Percentiles rank a stretch among this genome's conserved stretches.
Evolutionary conservation across 2,113 vertebrate genomes (phyloP).

Genomic region (Piaya cayana): DNA sequence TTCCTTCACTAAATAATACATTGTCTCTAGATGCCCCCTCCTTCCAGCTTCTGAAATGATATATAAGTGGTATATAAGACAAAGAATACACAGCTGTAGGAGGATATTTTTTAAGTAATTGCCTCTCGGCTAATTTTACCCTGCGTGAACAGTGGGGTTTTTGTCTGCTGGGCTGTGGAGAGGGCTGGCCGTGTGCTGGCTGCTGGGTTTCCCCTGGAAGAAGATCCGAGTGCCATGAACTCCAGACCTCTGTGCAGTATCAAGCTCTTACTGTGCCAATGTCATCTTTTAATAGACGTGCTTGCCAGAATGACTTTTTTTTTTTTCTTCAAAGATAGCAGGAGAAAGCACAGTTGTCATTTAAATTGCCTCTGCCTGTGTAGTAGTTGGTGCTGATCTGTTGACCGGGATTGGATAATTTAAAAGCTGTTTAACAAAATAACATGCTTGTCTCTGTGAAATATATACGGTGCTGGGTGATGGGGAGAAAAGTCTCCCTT

Average conservation of each 20-base stretch:
- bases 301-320: conserved; percentile 59
- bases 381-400: conserved; percentile 42
- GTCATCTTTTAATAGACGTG: conserved; percentile 61
- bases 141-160: neutral
- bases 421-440: conserved; percentile 58
- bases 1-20: neutral
- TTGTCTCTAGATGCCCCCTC: neutral
- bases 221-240: conserved; percentile 15
- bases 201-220: conserved; percentile 29
- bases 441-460: conserved; percentile 56
- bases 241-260: conserved; percentile 24
- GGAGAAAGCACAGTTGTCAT: conserved; percentile 53
- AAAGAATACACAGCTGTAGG: neutral
- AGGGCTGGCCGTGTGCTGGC: neutral
- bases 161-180: neutral
- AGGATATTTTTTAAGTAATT: neutral
- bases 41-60: neutral
- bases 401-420: conserved; percentile 51
- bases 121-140: conserved; percentile 11
- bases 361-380: conserved; percentile 61
- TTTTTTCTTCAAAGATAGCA: conserved; percentile 32
- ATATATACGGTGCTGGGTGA: neutral
- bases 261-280: conserved; percentile 19
- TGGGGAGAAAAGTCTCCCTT: neutral
- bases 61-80: neutral